A percentile compares a stretch with the other conserved stretches of the same genome.
phyloP scores from a whole-genome alignment of 2,113 vertebrate genomes.

The Neomonachus schauinslandi region DNA sequence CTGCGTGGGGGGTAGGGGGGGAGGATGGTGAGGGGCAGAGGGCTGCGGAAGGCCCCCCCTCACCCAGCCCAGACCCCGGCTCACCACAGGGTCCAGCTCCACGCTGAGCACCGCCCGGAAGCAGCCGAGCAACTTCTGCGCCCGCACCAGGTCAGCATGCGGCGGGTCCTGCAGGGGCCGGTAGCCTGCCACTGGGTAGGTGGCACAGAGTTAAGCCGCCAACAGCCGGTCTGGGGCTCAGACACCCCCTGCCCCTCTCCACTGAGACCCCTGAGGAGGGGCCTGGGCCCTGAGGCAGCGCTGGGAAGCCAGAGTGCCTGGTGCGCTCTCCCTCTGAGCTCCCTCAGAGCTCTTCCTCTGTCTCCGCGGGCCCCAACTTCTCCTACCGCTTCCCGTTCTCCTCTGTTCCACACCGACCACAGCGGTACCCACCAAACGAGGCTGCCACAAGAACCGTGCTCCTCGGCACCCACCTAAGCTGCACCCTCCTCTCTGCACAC shows the following conservation, averaged over 20 bases:
- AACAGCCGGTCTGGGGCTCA: not conserved
- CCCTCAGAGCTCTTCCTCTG: not conserved
- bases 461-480: not conserved
- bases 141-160: constrained; percentile 89
- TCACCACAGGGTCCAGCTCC: constrained; percentile 91
- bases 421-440: not conserved
- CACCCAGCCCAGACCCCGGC: not conserved
- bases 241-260: not conserved
- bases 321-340: no score
- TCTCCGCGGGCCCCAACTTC: not conserved
- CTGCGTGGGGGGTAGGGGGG: constrained; percentile 78
- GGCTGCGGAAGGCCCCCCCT: not conserved
- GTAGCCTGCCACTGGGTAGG: constrained; percentile 96
- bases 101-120: constrained; percentile 92
- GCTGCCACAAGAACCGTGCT: accelerated
- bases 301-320: accelerated
- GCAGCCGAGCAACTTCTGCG: constrained; percentile 93
- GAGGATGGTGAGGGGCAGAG: not conserved
- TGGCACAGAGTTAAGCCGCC: constrained; percentile 88
- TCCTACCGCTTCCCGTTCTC: not conserved
- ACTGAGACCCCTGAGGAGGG: not conserved
- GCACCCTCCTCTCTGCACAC: accelerated
- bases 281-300: not conserved
- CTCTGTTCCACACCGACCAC: not conserved
- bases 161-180: constrained; percentile 95